Conservation (phyloP, 2,888 invertebrate genomes). For the Amphipyra berbera region DNA sequence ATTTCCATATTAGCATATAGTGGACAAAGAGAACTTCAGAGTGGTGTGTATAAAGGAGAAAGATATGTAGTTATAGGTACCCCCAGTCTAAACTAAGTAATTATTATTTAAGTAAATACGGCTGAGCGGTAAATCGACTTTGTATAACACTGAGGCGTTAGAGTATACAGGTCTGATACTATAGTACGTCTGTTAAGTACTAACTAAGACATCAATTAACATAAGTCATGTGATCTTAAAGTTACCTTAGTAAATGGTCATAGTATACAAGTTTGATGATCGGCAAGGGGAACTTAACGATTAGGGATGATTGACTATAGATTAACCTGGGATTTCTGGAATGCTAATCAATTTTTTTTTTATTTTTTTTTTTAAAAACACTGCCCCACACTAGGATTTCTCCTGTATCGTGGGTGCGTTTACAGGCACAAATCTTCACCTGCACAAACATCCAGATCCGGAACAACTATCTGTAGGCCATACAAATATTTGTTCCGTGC, state of each 20-base stretch:
- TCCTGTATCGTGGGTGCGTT: no score
- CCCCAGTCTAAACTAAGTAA: conserved; percentile 25
- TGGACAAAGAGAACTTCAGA: conserved; percentile 6
- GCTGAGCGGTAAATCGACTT: conserved; percentile 35
- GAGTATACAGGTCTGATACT: conserved; percentile 5
- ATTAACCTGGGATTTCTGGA: no score
- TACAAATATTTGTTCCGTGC: no score
- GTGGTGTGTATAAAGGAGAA: conserved; percentile 1
- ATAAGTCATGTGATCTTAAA: conserved; percentile 39
- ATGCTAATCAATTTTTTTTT: no score
- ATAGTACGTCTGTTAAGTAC: background rate
- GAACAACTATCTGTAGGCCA: no score
- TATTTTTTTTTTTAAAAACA: no score
- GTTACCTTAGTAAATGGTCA: conserved; percentile 13
- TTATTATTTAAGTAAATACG: conserved; percentile 44
- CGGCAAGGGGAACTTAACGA: conserved; percentile 6
- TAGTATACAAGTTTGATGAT: conserved; percentile 19
- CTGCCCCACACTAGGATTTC: no score
- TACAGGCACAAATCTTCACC: no score
- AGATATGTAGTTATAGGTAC: conserved; percentile 20
- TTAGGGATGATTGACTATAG: conserved; percentile 11
- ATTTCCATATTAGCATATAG: no score
- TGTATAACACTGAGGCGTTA: conserved; percentile 21
- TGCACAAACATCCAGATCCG: no score
- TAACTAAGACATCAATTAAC: conserved; percentile 27